Conservation (phyloP, 2,888 invertebrate genomes). For the Chymomyza caudatula region DNA sequence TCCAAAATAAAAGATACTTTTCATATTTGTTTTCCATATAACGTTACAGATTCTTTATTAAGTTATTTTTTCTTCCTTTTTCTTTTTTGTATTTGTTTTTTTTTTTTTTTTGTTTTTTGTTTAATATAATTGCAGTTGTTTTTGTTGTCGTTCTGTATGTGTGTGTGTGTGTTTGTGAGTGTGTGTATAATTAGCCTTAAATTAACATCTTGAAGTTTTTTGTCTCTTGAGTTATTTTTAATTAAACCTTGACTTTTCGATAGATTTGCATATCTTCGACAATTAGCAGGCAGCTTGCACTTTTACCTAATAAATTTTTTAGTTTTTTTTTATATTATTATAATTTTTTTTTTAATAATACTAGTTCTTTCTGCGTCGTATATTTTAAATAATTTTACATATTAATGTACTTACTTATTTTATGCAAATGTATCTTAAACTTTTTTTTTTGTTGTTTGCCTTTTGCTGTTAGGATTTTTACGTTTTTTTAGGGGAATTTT, state of each 20-base stretch:
- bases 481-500: conserved; percentile 7
- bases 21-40: conserved; percentile 72
- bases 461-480: conserved; percentile 13
- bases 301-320: conserved; percentile 25
- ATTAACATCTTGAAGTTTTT: conserved; percentile 35
- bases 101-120: conserved; percentile 55
- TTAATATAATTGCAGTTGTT: conserved; percentile 68
- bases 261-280: conserved; percentile 9
- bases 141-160: conserved; percentile 35
- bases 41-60: conserved; percentile 76
- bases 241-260: conserved; percentile 5
- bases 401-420: conserved; percentile 55
- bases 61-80: conserved; percentile 49
- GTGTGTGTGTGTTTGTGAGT: conserved; percentile 26
- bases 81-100: conserved; percentile 45
- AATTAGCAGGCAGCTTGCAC: conserved; percentile 19
- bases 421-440: conserved; percentile 63
- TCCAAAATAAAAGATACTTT: conserved; percentile 13
- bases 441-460: conserved; percentile 38
- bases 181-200: conserved; percentile 57
- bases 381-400: conserved; percentile 63
- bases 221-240: neutral
- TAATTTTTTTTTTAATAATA: conserved; percentile 58
- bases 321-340: conserved; percentile 46
- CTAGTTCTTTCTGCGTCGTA: conserved; percentile 52